Percentiles rank a stretch among this genome's conserved stretches.
Conservation (phyloP, 2,888 invertebrate species). For the Coelopa pilipes region DNA sequence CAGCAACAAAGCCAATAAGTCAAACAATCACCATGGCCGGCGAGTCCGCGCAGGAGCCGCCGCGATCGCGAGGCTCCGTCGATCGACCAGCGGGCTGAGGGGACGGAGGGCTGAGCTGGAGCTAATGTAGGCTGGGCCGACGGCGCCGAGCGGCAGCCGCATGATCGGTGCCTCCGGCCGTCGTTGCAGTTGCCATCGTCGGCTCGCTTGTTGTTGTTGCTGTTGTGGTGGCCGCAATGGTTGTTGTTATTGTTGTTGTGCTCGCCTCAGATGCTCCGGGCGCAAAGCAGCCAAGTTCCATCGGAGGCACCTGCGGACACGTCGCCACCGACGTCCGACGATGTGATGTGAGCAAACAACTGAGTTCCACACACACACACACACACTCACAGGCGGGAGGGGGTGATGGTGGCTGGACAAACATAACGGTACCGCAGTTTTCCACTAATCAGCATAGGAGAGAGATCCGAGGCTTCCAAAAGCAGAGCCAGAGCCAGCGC, state of each 20-base stretch:
- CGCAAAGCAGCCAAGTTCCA: background rate
- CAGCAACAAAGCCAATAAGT: slow-evolving; percentile 1
- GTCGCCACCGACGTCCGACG: background rate
- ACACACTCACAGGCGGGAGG: background rate
- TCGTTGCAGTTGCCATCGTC: too few relatives aligned
- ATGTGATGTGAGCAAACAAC: too few relatives aligned
- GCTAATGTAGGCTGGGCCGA: too few relatives aligned
- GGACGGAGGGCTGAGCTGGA: too few relatives aligned
- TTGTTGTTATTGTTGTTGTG: background rate
- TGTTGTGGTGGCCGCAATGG: too few relatives aligned
- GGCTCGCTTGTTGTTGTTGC: background rate
- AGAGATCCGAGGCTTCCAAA: background rate
- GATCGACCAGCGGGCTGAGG: too few relatives aligned
- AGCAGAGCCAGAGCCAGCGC: background rate
- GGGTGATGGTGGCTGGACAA: background rate
- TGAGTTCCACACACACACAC: background rate
- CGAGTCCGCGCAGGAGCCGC: background rate
- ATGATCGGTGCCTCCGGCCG: background rate
- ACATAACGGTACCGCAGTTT: slow-evolving; percentile 21
- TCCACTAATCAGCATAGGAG: slow-evolving; percentile 12
- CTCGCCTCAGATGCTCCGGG: too few relatives aligned
- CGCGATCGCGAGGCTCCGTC: background rate
- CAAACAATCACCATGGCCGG: background rate
- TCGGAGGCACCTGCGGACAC: slow-evolving; percentile 7
- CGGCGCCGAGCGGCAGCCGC: too few relatives aligned